Conservation (phyloP, 1,140 invertebrate species). For the Drosophila sucinea region DNA sequence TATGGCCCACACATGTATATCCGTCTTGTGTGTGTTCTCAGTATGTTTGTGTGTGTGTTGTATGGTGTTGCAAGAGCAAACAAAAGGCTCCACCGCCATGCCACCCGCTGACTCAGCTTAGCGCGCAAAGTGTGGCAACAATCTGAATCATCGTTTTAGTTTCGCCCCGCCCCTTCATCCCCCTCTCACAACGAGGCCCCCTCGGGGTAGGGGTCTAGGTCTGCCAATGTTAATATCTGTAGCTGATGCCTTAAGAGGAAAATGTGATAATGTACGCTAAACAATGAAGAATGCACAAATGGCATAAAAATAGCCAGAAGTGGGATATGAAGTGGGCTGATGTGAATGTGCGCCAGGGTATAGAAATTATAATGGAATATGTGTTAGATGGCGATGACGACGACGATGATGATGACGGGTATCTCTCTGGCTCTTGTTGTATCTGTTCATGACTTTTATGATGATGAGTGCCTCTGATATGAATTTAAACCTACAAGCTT, state of each 20-base stretch:
- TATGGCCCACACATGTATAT: neutral
- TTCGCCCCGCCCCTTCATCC: slow-evolving; percentile 12
- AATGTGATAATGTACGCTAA: slow-evolving; percentile 75
- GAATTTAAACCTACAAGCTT: slow-evolving; percentile 5
- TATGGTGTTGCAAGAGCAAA: slow-evolving; percentile 22
- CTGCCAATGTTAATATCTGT: slow-evolving; percentile 62
- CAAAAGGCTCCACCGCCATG: slow-evolving; percentile 17
- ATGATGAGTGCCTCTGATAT: slow-evolving; percentile 45
- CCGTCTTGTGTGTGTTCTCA: neutral
- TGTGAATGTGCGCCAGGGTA: slow-evolving; percentile 18
- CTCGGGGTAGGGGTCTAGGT: slow-evolving; percentile 19
- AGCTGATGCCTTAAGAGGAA: slow-evolving; percentile 74
- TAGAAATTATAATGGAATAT: slow-evolving; percentile 58
- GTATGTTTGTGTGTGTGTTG: slow-evolving; percentile 23
- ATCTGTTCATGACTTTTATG: slow-evolving; percentile 30
- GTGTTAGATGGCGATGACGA: slow-evolving; percentile 46
- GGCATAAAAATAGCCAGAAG: slow-evolving; percentile 71
- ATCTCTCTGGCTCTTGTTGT: slow-evolving; percentile 9
- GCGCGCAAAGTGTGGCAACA: slow-evolving; percentile 66
- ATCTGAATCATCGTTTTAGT: slow-evolving; percentile 76
- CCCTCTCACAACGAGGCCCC: neutral
- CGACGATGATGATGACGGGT: slow-evolving; percentile 39
- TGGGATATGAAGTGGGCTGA: slow-evolving; percentile 32
- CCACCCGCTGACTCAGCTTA: slow-evolving; percentile 51
- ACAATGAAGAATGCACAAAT: slow-evolving; percentile 67